Evolutionary conservation across 2,113 vertebrate species (phyloP).

Genomic region (Excalfactoria chinensis): DNA sequence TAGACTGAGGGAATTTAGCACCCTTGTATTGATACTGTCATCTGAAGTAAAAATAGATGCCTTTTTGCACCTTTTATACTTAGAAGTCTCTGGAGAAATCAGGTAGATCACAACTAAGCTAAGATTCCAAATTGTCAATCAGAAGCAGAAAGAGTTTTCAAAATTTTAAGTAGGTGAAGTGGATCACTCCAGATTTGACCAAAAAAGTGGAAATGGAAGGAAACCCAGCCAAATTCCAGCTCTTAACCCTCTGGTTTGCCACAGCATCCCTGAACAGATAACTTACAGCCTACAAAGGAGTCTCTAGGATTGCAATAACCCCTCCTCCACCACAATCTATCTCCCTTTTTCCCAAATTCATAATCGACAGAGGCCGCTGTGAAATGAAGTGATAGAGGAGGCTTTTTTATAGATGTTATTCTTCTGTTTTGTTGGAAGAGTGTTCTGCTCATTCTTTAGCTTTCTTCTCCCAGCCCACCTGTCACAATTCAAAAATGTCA

Average conservation of each 20-base stretch:
- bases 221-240: neutral
- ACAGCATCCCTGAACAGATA: neutral
- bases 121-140: neutral
- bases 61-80: neutral
- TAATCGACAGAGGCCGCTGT: neutral
- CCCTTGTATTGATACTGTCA: neutral
- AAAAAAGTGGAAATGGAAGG: neutral
- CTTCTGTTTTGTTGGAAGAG: slow-evolving; percentile 38
- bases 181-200: neutral
- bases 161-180: neutral
- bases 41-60: neutral
- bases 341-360: neutral
- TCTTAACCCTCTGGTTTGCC: neutral
- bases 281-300: slow-evolving; percentile 13
- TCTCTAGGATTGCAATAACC: slow-evolving; percentile 47
- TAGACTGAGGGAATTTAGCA: neutral
- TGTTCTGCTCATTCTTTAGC: slow-evolving; percentile 6
- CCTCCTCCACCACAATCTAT: neutral
- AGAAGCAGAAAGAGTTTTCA: neutral
- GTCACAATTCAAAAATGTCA: slow-evolving; percentile 66
- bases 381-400: neutral
- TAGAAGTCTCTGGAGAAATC: neutral
- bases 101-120: neutral
- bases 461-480: slow-evolving; percentile 47
- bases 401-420: slow-evolving; percentile 45